These are phyloP conservation scores for Nibea coibor DNA, from an alignment of 2,113 vertebrate genomes.

Conservation along the genomic window DNA sequence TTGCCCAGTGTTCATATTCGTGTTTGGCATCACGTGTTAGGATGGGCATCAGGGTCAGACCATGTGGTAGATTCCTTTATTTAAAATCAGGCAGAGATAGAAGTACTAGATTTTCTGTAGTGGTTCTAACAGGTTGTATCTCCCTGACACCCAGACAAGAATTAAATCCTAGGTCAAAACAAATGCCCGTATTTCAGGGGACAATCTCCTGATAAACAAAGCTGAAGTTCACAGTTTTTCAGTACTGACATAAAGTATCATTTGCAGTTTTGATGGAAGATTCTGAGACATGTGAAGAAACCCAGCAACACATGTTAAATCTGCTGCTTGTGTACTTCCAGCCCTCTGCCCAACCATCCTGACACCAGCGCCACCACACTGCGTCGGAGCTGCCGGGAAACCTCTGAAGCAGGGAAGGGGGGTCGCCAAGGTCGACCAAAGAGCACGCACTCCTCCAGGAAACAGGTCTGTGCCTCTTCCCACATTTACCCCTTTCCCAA, in stretches of 20 bases:
- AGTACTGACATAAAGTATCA: not conserved
- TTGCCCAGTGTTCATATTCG: no score
- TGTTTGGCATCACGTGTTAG: no score
- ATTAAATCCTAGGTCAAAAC: not conserved
- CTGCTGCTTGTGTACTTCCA: slow-evolving; percentile 36
- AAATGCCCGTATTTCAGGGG: not conserved
- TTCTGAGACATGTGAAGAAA: not conserved
- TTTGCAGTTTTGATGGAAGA: not conserved
- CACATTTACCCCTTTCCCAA: not conserved
- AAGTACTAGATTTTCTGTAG: not conserved
- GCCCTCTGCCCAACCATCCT: slow-evolving; percentile 75
- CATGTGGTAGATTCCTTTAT: not conserved
- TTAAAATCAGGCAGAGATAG: not conserved
- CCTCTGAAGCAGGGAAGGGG: slow-evolving; percentile 42
- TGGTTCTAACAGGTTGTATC: no score
- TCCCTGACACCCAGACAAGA: no score
- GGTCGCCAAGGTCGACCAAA: slow-evolving; percentile 68
- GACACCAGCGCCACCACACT: slow-evolving; percentile 63
- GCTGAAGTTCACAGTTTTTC: not conserved
- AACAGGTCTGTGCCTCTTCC: slow-evolving; percentile 80
- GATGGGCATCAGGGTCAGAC: no score
- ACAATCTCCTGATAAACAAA: not conserved
- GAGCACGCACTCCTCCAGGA: slow-evolving; percentile 82
- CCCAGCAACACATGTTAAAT: not conserved
- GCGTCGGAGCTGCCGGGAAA: slow-evolving; percentile 72